Conservation (phyloP, 2,888 invertebrate species). For the Hyposoter dolosus region DNA sequence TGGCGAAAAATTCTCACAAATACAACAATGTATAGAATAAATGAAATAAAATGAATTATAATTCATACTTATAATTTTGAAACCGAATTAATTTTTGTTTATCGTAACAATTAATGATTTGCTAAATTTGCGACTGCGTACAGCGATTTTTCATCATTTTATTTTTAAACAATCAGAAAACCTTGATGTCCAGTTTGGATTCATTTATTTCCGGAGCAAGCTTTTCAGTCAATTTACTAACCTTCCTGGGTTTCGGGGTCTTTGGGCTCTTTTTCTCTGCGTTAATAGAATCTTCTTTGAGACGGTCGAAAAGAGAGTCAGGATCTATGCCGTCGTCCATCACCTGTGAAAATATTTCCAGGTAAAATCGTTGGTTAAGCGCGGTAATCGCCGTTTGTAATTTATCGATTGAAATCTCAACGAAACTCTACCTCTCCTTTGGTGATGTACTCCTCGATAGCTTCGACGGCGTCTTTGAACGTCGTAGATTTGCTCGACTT, state of each 20-base stretch:
- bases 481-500: constrained; percentile 91
- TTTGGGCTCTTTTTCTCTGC: constrained; percentile 82
- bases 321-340: constrained; percentile 87
- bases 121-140: neutral
- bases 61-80: neutral
- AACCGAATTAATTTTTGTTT: neutral
- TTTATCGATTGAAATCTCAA: constrained; percentile 19
- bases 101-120: neutral
- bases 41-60: neutral
- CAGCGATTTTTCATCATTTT: neutral
- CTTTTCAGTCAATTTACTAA: constrained; percentile 68
- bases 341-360: constrained; percentile 79
- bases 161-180: neutral
- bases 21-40: neutral
- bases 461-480: constrained; percentile 92
- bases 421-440: constrained; percentile 87
- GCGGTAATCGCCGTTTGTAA: neutral
- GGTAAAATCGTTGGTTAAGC: neutral
- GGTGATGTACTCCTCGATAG: constrained; percentile 92
- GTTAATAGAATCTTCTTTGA: constrained; percentile 87
- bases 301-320: constrained; percentile 90
- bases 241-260: constrained; percentile 85
- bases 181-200: neutral
- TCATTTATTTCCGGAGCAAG: neutral
- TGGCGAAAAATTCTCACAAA: neutral